A percentile compares a stretch with the other conserved stretches of the same genome.
Evolutionary conservation across 2,888 invertebrate genomes (phyloP).

Genomic region (Salticus scenicus): DNA sequence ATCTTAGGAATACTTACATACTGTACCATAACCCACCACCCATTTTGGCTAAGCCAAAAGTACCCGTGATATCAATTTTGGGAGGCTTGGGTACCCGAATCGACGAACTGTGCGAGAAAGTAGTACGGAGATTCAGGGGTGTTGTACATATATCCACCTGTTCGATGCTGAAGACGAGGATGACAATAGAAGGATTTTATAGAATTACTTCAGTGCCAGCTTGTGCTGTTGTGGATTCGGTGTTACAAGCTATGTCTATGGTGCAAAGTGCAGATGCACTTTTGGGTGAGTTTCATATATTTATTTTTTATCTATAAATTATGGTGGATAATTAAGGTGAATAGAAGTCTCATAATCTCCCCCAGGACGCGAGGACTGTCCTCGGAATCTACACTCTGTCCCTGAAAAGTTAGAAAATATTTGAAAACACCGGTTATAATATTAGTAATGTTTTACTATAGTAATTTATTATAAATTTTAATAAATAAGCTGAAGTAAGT

Average conservation of each 20-base stretch:
- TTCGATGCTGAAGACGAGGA: slow-evolving; percentile 64
- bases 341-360: too few species aligned
- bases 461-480: too few species aligned
- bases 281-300: slow-evolving; percentile 29
- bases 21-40: slow-evolving; percentile 58
- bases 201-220: slow-evolving; percentile 63
- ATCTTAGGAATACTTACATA: slow-evolving; percentile 52
- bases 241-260: slow-evolving; percentile 67
- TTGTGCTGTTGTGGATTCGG: slow-evolving; percentile 67
- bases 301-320: background rate
- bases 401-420: too few species aligned
- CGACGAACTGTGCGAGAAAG: slow-evolving; percentile 55
- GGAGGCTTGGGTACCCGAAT: slow-evolving; percentile 52
- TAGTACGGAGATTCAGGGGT: slow-evolving; percentile 40
- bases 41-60: slow-evolving; percentile 41
- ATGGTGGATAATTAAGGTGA: too few species aligned
- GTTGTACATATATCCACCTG: slow-evolving; percentile 62
- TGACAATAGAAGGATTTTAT: slow-evolving; percentile 67
- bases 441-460: too few species aligned
- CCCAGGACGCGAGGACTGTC: too few species aligned
- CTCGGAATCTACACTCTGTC: too few species aligned
- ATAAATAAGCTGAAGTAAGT: too few species aligned
- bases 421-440: too few species aligned
- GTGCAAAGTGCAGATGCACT: slow-evolving; percentile 58
- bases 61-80: slow-evolving; percentile 58